phyloP scores from a whole-genome alignment of 1,140 invertebrate species.

The Drosophila teissieri region DNA sequence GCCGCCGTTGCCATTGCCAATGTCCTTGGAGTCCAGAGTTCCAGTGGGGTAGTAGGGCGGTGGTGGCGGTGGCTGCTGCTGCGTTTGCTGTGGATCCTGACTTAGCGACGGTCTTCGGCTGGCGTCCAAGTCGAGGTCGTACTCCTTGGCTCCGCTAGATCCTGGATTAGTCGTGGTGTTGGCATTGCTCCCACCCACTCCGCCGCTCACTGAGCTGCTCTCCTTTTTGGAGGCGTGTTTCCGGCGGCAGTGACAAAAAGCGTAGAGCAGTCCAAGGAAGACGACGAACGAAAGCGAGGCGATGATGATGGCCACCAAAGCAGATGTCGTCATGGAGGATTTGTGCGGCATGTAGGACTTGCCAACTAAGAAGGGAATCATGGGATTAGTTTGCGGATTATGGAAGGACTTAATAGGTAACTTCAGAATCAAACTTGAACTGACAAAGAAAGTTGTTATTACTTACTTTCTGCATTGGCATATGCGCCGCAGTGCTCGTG shows the following conservation, averaged over 20 bases:
- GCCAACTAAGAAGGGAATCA: constrained; percentile 59
- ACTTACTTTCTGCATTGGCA: constrained; percentile 92
- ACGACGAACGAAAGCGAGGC: constrained; percentile 68
- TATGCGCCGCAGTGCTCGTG: constrained; percentile 93
- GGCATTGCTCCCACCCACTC: constrained; percentile 1
- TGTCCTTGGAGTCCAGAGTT: constrained; percentile 74
- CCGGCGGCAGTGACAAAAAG: constrained; percentile 75
- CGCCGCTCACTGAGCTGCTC: constrained; percentile 12
- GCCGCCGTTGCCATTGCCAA: constrained; percentile 47
- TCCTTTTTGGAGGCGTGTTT: constrained; percentile 68
- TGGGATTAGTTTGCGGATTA: background rate
- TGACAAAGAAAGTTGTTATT: too few species aligned
- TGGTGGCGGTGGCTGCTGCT: constrained; percentile 54
- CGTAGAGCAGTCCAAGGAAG: constrained; percentile 63
- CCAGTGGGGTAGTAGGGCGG: constrained; percentile 79
- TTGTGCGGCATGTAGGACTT: constrained; percentile 76
- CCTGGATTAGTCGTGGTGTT: constrained; percentile 24
- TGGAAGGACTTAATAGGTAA: background rate
- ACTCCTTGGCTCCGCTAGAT: constrained; percentile 58
- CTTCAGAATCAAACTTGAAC: background rate
- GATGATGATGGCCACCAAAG: constrained; percentile 76
- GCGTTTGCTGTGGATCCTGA: constrained; percentile 36
- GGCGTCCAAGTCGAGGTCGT: constrained; percentile 63
- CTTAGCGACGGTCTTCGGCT: constrained; percentile 54
- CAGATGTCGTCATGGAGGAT: constrained; percentile 71